Evolutionary conservation across 2,113 vertebrate species (phyloP), one percentile per base, ranked within the genome.

Genomic region (Cebidichthys violaceus): DNA sequence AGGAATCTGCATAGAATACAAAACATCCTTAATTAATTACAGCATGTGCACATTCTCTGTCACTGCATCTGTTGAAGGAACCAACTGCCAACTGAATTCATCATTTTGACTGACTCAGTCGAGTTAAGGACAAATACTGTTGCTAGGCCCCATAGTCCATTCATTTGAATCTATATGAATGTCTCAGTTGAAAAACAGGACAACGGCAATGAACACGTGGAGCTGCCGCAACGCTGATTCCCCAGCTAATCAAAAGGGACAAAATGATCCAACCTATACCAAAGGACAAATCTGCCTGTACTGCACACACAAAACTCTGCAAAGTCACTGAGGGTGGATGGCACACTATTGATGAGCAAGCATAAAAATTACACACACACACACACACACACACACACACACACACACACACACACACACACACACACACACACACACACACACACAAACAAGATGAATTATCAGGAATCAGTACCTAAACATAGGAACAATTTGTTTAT

Each of bases 181-280:
- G 59, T 72, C 79, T 70, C 68, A 41, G 43, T 79, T 57, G 77
- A 65, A 83, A 60, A 66, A 69, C 45, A 27, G 79, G 59, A 62
- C 85, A 80, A 70, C 71, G 72, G 65, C 77, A 88, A 59, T 39
- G 75, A 72, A 54, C 66, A 77, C 17, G n/a, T 70, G 59, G 65
- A 69, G 70, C 14, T 62, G 75, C 54, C 4, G 27, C 37, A 33
- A 35, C 0, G 67, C 89, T 82, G 86, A 89, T 47, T 90, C 86
- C 85, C 86, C 88, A 78, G 77, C 79, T 84, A 50, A 87, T 88
- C 37, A 81, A 78, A 82, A 84, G 29, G 86, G 22, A 81, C 75
- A 83, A 79, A 86, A 83, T 72, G 70, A 85, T 84, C 79, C 81
- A 81, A 70, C 70, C 45, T 24, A 57, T 54, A 77, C 24, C 57